Conservation (phyloP, 2,797 vertebrate genomes). For the Pterois miles region DNA sequence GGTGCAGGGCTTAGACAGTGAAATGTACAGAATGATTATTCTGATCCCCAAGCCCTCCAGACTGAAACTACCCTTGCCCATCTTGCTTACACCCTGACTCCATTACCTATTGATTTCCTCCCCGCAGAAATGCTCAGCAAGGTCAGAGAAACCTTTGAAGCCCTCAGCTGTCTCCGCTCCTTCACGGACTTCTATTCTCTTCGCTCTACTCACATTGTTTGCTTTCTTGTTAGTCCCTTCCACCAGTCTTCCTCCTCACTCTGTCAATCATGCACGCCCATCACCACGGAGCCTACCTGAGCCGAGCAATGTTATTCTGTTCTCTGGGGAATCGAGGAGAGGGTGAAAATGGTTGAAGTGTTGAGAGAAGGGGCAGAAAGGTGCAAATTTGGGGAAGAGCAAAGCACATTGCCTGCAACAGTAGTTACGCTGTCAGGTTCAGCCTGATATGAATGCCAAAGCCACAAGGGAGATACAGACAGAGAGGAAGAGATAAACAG, state of each 20-base stretch:
- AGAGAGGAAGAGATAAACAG: background rate
- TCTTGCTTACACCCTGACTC: conserved; percentile 73
- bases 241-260: conserved; percentile 41
- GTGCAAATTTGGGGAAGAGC: conserved; percentile 21
- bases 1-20: conserved; percentile 33
- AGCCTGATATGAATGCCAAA: conserved; percentile 36
- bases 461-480: conserved; percentile 11
- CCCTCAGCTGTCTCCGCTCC: conserved; percentile 53
- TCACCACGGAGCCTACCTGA: conserved; percentile 57
- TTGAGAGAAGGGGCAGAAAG: conserved; percentile 28
- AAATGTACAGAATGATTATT: conserved; percentile 65
- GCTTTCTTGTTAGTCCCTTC: conserved; percentile 55
- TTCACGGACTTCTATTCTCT: conserved; percentile 24
- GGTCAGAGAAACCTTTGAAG: conserved; percentile 77
- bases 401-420: conserved; percentile 27
- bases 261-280: conserved; percentile 66
- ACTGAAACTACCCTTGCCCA: conserved; percentile 58
- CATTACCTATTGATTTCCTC: conserved; percentile 81
- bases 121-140: conserved; percentile 69
- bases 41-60: conserved; percentile 51
- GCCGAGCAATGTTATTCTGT: conserved; percentile 53
- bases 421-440: conserved; percentile 32
- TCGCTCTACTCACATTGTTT: conserved; percentile 24
- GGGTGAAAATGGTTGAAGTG: conserved; percentile 29
- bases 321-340: conserved; percentile 50